Conservation (phyloP, 2,113 vertebrate genomes). For the Smithornis capensis region DNA sequence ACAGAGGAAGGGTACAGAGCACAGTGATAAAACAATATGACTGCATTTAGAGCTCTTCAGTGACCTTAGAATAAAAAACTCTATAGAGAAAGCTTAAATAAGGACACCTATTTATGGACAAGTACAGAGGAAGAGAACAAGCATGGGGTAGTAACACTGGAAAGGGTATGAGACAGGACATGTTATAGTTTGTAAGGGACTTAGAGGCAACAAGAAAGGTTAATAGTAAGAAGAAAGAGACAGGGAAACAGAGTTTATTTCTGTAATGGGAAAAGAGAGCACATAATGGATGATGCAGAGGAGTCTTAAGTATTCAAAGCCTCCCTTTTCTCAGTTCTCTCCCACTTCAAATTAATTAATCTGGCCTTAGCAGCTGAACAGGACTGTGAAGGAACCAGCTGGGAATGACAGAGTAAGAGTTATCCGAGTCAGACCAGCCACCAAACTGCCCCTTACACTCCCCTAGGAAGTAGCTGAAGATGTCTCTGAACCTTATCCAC, state of each 20-base stretch:
- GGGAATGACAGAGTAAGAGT: not conserved
- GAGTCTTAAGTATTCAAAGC: not conserved
- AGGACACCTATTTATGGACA: slow-evolving; percentile 1
- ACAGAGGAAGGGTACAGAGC: not conserved
- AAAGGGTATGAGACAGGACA: not conserved
- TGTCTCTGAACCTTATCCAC: not conserved
- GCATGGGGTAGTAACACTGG: not conserved
- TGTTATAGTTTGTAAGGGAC: not conserved
- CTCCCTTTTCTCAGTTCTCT: not conserved
- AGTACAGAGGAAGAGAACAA: not conserved
- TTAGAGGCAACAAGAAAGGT: not conserved
- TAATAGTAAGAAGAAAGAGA: not conserved
- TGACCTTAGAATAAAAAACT: not conserved
- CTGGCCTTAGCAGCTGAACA: not conserved
- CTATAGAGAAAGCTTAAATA: not conserved
- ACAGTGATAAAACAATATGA: slow-evolving; percentile 2
- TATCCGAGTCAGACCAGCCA: not conserved
- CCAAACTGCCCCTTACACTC: not conserved
- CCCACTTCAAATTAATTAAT: not conserved
- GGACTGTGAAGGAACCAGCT: not conserved
- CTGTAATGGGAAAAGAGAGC: not conserved
- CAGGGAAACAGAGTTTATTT: not conserved
- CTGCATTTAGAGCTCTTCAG: not conserved
- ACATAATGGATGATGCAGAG: not conserved
- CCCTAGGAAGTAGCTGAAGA: not conserved